Evolutionary conservation across 2,888 invertebrate genomes (phyloP).

Genomic region (Drosophila neotestacea): DNA sequence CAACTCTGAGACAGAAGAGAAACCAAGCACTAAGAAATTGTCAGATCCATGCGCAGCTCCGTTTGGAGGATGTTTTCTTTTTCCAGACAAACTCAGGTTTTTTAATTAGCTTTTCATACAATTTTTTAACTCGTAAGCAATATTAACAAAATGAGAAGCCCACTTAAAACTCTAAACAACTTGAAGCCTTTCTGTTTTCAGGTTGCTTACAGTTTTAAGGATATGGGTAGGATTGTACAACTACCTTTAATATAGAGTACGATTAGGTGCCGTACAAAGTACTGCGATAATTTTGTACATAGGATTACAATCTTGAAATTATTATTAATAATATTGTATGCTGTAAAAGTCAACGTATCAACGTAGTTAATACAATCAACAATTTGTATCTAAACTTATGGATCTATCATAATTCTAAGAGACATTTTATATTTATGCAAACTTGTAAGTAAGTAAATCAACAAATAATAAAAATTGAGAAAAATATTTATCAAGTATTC

Average conservation of each 20-base stretch:
- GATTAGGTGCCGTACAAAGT: slow-evolving; percentile 79
- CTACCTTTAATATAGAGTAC: slow-evolving; percentile 42
- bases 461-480: slow-evolving; percentile 49
- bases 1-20: slow-evolving; percentile 5
- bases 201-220: slow-evolving; percentile 57
- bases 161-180: slow-evolving; percentile 54
- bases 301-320: slow-evolving; percentile 40
- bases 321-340: slow-evolving; percentile 25
- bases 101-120: slow-evolving; percentile 52
- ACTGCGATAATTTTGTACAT: slow-evolving; percentile 65
- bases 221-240: slow-evolving; percentile 33
- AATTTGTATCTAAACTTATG: slow-evolving; percentile 42
- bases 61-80: slow-evolving; percentile 22
- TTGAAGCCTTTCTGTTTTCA: slow-evolving; percentile 39
- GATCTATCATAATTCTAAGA: slow-evolving; percentile 37
- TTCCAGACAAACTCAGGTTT: slow-evolving; percentile 74
- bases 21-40: slow-evolving; percentile 14
- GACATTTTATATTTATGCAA: slow-evolving; percentile 64
- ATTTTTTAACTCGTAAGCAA: slow-evolving; percentile 60
- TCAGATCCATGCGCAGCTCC: slow-evolving; percentile 1
- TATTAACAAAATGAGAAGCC: slow-evolving; percentile 33
- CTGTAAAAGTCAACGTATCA: slow-evolving; percentile 68
- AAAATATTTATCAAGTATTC: slow-evolving; percentile 63
- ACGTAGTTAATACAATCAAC: slow-evolving; percentile 56
- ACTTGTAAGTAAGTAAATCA: slow-evolving; percentile 39